Base-by-base conservation (phyloP, 2,113 vertebrate species). In the Chinchilla lanigera region DNA sequence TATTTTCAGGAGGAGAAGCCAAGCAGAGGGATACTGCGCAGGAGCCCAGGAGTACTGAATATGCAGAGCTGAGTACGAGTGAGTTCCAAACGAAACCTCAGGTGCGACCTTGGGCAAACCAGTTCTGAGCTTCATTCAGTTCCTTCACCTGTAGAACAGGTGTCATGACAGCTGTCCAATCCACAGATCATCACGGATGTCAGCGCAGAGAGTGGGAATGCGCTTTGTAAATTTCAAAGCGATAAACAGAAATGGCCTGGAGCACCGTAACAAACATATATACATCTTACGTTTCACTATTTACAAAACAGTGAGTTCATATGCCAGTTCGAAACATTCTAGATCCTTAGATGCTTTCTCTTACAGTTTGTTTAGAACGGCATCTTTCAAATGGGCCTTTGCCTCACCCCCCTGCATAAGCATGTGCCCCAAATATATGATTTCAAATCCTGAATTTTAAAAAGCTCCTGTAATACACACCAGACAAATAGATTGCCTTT, bases 401-500 rank as follows among this genome's bases (percentile, higher is more conserved):
- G 77, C 58, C 16, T 47, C 47, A 24, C 30, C 26, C 11, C 8
- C 13, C 28, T 16, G 2, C 33, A 63, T 7, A 30, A 63, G 60
- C 16, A 28, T 10, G 58, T 26, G 60, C 24, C 30, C 14, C 38
- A 85, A 92, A 82, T 73, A 89, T 86, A 82, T 95, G 69, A 56
- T 24, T 89, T 93, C 38, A 35, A 38, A 44, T 81, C 50, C 60
- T 86, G 69, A 44, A 93, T 69, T 89, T 88, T 93, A 56, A 94
- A 91, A 75, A 61, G 69, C 5, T 61, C 65, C 89, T 85, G 71
- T 86, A 89, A 58, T 90, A 80, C 86, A 33, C 30, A 96, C 87
- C 78, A 91, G 96, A 82, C 61, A 90, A 95, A 97, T 56, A 94
- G 88, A 95, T 28, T 94, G 5, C 81, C 67, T 84, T 92, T 88